Base-by-base conservation (phyloP, 2,113 vertebrate genomes). In the Monopterus albus region DNA sequence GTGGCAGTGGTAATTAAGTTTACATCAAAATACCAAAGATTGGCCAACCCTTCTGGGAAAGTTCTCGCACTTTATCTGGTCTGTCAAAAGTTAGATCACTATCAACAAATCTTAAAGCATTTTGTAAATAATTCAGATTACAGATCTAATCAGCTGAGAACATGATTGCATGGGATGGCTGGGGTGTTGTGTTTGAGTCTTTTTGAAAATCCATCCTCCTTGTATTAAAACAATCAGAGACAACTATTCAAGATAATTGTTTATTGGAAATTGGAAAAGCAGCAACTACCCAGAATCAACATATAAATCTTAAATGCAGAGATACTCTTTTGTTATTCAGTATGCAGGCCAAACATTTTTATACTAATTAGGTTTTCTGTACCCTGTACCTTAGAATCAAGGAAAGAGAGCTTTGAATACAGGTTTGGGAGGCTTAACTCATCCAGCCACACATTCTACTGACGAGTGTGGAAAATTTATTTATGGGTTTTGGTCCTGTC, bases 1-100 rank as follows among this genome's bases (percentile, higher is more conserved):
- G 38, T 29, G 45, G 53, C 78, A 83, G 52, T 72, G 42, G 67
- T 77, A 84, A 91, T 91, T 91, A 90, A 53, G 45, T 29, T 20
- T 52, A 26, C 69, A 58, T 35, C 36, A 45, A 31, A 61, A 69
- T 43, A 35, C 57, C 42, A 21, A 36, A 47, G 59, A 72, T 77
- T 58, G 47, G 40, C 21, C 28, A 33, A 57, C 42, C 38, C 68
- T 53, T 75, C 80, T 89, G 86, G 87, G 87, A 88, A 90, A 86
- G 53, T 79, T 72, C 28, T 43, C 25, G n/a, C 38, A 47, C 53
- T 72, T 62, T 56, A 46, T 78, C 65, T 62, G n/a, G n/a, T 49
- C 61, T 61, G 35, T 82, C 50, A 64, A 78, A 72, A 46, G 56
- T 76, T 26, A 46, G 75, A 78, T 79, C 53, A 61, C 62, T 57